These are phyloP conservation scores for Triplophysa dalaica DNA, from an alignment of 2,113 vertebrate genomes.

Conservation along the genomic window DNA sequence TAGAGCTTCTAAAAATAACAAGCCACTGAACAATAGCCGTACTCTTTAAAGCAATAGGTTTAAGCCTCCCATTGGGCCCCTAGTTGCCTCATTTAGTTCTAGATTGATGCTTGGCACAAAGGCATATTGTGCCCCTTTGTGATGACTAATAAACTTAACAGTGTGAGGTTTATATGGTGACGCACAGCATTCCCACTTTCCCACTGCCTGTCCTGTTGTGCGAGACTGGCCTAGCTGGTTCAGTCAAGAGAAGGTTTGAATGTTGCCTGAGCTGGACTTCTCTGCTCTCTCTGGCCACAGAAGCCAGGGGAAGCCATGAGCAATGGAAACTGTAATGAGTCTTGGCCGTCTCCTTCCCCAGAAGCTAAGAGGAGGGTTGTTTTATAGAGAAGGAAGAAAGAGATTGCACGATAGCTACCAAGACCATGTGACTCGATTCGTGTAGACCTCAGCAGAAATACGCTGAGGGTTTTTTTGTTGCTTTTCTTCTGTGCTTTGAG, in stretches of 20 bases:
- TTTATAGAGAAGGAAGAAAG: slow-evolving; percentile 55
- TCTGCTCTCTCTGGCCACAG: slow-evolving; percentile 60
- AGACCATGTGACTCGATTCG: slow-evolving; percentile 48
- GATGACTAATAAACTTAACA: slow-evolving; percentile 45
- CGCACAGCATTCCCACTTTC: neutral
- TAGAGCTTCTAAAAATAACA: slow-evolving; percentile 4
- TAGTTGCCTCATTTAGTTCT: slow-evolving; percentile 32
- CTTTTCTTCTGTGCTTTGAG: neutral
- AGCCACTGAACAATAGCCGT: neutral
- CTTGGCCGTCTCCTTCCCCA: slow-evolving; percentile 56
- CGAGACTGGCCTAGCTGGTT: neutral
- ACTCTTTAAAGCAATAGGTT: slow-evolving; percentile 26
- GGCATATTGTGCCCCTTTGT: slow-evolving; percentile 32
- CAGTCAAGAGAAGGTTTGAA: slow-evolving; percentile 22
- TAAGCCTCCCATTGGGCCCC: slow-evolving; percentile 6
- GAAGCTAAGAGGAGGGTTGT: slow-evolving; percentile 43
- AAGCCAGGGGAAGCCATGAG: slow-evolving; percentile 65
- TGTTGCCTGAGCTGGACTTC: slow-evolving; percentile 52
- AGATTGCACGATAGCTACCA: slow-evolving; percentile 46
- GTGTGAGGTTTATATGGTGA: slow-evolving; percentile 40
- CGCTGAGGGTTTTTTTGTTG: neutral
- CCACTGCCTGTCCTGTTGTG: neutral
- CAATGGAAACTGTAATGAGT: slow-evolving; percentile 71
- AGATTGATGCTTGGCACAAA: slow-evolving; percentile 45
- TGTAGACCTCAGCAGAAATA: slow-evolving; percentile 55